A percentile compares a stretch with the other conserved stretches of the same genome.
phyloP scores from a whole-genome alignment of 2,797 vertebrate genomes.

The Rhinichthys osculus region DNA sequence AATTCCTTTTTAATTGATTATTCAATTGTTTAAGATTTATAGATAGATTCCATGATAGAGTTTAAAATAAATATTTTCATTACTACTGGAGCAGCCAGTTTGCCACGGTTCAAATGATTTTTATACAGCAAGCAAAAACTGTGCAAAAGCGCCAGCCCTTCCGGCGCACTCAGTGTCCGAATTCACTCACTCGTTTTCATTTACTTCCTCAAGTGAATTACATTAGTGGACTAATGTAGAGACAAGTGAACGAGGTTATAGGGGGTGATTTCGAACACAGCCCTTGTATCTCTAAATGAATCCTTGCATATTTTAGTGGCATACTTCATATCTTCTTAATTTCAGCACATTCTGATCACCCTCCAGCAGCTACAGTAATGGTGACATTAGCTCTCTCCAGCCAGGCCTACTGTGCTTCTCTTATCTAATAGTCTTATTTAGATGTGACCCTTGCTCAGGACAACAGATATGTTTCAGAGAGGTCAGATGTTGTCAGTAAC shows the following conservation, averaged over 20 bases:
- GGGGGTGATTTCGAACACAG: background rate
- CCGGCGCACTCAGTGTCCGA: too few species aligned
- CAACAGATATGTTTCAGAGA: constrained; percentile 25
- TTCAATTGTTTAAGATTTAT: background rate
- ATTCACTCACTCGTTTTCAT: too few species aligned
- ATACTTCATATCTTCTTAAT: background rate
- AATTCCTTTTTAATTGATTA: background rate
- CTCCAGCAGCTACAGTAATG: background rate
- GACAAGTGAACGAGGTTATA: too few species aligned
- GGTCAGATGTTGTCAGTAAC: constrained; percentile 53
- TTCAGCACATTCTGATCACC: constrained; percentile 40
- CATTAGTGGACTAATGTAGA: too few species aligned
- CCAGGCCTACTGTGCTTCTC: background rate
- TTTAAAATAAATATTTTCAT: background rate
- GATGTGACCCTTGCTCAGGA: constrained; percentile 49
- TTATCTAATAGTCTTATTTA: constrained; percentile 42
- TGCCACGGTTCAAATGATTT: too few species aligned
- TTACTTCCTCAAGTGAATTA: too few species aligned
- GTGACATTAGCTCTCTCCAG: background rate
- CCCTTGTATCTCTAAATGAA: background rate
- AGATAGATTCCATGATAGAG: background rate
- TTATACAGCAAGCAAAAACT: too few species aligned
- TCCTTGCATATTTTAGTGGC: constrained; percentile 3
- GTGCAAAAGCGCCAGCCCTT: too few species aligned
- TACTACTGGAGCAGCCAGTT: background rate